Conservation (phyloP, 2,888 invertebrate species). For the Agrypnus murinus region DNA sequence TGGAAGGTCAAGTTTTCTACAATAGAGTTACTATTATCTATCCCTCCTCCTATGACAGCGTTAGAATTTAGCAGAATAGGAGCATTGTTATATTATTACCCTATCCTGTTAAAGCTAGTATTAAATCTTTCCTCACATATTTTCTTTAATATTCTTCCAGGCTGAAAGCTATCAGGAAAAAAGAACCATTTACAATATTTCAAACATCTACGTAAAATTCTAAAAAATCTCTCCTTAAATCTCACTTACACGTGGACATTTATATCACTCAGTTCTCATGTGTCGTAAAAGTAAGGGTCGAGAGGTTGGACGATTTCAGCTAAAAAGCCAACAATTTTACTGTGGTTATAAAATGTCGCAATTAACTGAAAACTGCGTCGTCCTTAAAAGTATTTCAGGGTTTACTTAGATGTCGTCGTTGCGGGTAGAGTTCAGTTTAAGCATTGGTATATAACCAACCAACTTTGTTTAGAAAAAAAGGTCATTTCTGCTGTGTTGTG, state of each 20-base stretch:
- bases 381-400: conserved; percentile 1
- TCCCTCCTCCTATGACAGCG: neutral
- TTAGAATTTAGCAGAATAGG: neutral
- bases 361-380: conserved; percentile 4
- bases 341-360: conserved; percentile 1
- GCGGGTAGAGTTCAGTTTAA: too few relatives aligned
- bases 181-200: too few relatives aligned
- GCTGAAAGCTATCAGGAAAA: too few relatives aligned
- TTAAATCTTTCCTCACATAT: conserved; percentile 9
- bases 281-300: conserved; percentile 3
- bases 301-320: conserved; percentile 5
- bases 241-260: neutral
- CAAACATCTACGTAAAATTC: too few relatives aligned
- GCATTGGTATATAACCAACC: too few relatives aligned
- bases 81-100: conserved; percentile 4
- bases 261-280: neutral
- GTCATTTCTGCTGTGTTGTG: neutral
- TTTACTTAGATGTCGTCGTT: neutral
- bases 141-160: neutral
- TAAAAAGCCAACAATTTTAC: conserved; percentile 4
- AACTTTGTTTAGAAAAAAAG: conserved; percentile 13
- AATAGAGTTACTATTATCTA: neutral
- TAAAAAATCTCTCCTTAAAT: too few relatives aligned
- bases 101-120: conserved; percentile 11
- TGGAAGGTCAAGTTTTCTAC: neutral